Evolutionary conservation across 2,888 invertebrate species (phyloP), one percentile per base, ranked within the genome.

Genomic region (Oxyscelio sp.): DNA sequence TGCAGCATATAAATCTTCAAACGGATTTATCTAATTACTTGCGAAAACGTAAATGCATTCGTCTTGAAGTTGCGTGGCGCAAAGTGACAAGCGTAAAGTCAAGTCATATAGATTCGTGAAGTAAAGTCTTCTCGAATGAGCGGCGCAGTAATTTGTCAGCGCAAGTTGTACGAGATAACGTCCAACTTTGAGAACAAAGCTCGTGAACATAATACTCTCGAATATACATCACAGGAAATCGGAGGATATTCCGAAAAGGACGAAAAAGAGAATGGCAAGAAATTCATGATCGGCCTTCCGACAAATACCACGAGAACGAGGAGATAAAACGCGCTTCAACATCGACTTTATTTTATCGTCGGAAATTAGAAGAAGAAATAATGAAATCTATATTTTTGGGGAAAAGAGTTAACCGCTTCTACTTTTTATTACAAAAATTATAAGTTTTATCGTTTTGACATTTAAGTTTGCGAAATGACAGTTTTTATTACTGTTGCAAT

Each of bases 81-180:
- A 27, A 50, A 40, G 63, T 74, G 70, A 83, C 71, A 79, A 68
- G 73, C 81, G 68, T 40, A 63, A 59, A 70, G 77, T 65, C 61
- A 66, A 70, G 81, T 78, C 63, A 56, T 61, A 81, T 70, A 78
- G 78, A 85, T 85, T 78, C 82, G 82, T 54, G 50, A 63, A 56
- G 77, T 58, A 66, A 78, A 81, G 50, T 81, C 73, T 78, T 63
- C 70, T 63, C 74, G 68, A 85, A 81, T 77, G 74, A 85, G 68
- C 87, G 74, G 71, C 75, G 80, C 88, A 79, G 87, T 90, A 89
- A 92, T 91, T 91, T 92, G 90, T 91, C 90, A 90, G 86, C 65
- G 56, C 73, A 80, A 83, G 85, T 86, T 86, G 54, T 48, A 58
- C 75, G 74, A 78, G 89, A 88, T 89, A 87, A 86, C 85, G 85